Percentiles rank a stretch among this genome's conserved stretches.
These are phyloP conservation scores for Cataglyphis albicans DNA, from an alignment of 2,888 invertebrate species.

Conservation along the genomic window DNA sequence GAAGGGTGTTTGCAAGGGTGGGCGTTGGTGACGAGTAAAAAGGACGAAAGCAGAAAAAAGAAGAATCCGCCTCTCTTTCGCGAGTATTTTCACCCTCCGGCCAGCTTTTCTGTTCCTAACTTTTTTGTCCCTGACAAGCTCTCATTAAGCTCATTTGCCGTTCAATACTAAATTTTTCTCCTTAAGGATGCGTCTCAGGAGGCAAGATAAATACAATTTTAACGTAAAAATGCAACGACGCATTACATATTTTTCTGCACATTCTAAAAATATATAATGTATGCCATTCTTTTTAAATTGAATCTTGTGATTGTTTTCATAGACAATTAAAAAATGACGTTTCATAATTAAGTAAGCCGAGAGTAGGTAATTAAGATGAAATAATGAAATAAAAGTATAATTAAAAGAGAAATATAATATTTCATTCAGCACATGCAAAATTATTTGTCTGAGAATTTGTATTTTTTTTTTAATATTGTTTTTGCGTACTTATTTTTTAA, in stretches of 20 bases:
- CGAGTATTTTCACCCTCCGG: slow-evolving; percentile 74
- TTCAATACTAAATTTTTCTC: slow-evolving; percentile 78
- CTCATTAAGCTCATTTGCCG: slow-evolving; percentile 82
- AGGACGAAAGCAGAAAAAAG: slow-evolving; percentile 62
- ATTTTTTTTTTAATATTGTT: no score
- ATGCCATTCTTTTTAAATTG: not conserved
- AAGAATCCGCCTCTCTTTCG: slow-evolving; percentile 71
- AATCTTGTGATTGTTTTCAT: slow-evolving; percentile 22
- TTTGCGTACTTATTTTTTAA: no score
- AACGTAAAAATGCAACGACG: not conserved
- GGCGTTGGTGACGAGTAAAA: slow-evolving; percentile 48
- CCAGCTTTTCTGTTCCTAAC: slow-evolving; percentile 71
- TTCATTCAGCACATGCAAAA: not conserved
- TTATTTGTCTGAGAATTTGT: no score
- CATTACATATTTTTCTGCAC: not conserved
- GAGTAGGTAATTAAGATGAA: not conserved
- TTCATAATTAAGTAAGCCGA: slow-evolving; percentile 17
- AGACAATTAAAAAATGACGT: slow-evolving; percentile 21
- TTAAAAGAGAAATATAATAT: not conserved
- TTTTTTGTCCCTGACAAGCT: slow-evolving; percentile 73
- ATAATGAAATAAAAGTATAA: slow-evolving; percentile 22
- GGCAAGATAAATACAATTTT: slow-evolving; percentile 27
- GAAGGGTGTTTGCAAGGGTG: slow-evolving; percentile 66
- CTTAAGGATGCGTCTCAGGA: slow-evolving; percentile 53
- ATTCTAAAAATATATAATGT: not conserved